A percentile compares a stretch with the other conserved stretches of the same genome.
These are phyloP conservation scores for Oxycera nigricornis DNA, from an alignment of 2,888 invertebrate species.

Conservation along the genomic window DNA sequence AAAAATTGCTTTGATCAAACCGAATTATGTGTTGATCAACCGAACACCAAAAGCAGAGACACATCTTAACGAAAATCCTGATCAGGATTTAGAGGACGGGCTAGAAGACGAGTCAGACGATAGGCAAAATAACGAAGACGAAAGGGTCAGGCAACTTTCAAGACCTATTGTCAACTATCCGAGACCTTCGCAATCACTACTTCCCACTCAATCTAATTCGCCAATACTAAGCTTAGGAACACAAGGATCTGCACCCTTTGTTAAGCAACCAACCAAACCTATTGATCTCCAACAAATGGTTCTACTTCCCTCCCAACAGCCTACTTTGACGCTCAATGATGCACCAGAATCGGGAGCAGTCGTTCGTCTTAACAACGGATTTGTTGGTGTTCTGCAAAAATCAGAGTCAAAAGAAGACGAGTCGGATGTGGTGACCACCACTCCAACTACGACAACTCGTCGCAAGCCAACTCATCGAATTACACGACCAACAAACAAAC, in stretches of 20 bases:
- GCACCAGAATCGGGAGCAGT: slow-evolving; percentile 16
- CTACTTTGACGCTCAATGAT: neutral
- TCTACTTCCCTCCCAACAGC: neutral
- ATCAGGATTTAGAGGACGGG: neutral
- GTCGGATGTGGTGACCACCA: slow-evolving; percentile 47
- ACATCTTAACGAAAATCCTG: neutral
- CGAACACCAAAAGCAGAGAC: slow-evolving; percentile 1
- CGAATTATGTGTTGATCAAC: slow-evolving; percentile 21
- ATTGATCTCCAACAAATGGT: slow-evolving; percentile 48
- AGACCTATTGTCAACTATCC: neutral
- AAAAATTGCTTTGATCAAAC: slow-evolving; percentile 26
- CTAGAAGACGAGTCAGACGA: slow-evolving; percentile 9
- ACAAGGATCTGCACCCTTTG: neutral
- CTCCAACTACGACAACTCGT: slow-evolving; percentile 46
- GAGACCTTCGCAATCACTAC: neutral
- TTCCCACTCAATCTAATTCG: neutral
- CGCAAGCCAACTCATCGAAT: slow-evolving; percentile 50
- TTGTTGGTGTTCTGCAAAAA: slow-evolving; percentile 47
- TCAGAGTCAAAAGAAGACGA: slow-evolving; percentile 48
- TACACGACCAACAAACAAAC: slow-evolving; percentile 51
- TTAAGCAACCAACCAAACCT: slow-evolving; percentile 2
- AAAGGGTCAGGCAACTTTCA: neutral
- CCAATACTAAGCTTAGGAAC: slow-evolving; percentile 6
- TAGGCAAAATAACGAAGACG: neutral
- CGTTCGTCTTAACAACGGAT: slow-evolving; percentile 43